Evolutionary conservation across 1,140 invertebrate species (phyloP), one percentile per base, ranked within the genome.

Genomic region (Agrypnia vestita): DNA sequence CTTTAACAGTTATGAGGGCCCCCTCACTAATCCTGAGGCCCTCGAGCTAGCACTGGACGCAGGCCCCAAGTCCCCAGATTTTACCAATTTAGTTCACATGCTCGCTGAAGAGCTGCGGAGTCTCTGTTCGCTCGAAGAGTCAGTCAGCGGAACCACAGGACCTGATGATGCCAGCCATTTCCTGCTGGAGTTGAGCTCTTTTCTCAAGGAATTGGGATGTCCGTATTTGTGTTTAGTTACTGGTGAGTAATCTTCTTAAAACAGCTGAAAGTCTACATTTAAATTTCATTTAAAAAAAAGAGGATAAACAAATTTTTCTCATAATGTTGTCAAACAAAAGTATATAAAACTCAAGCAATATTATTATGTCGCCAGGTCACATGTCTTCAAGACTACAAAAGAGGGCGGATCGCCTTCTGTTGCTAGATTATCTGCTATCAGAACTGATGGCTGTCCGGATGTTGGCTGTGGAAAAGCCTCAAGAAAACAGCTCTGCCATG

Each of bases 141-240:
- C 92, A 83, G 92, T 97, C 1, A 93, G 93, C 88, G 86, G 92
- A 12, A 94, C 94, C 80, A 88, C 91, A 59, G 89, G 91, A 69
- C 86, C 92, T 1, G 94, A 94, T 80, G 96, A 97, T 87, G 92
- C 93, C 3, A 93, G 92, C 80, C 92, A 94, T 11, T 97, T 97
- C 89, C 86, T 97, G 3, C 89, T 98, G 84, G 97, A 98, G 89
- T 85, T 97, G 15, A 97, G 95, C 85, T 93, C 95, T 10, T 95
- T 97, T 86, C 88, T 98, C 6, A 96, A 97, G 84, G 97, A 98
- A 91, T 86, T 96, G 81, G 93, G 93, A 49, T 97, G 95, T 88
- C 93, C 94, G 0, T 95, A 96, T 86, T 88, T 88, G 55, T 86
- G 85, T 71, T 86, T 97, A 55, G 91, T 90, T 7, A 87, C 86